Percentiles rank a stretch among this genome's conserved stretches.
Conservation (phyloP, 2,888 invertebrate genomes). For the Drosophila emarginata region DNA sequence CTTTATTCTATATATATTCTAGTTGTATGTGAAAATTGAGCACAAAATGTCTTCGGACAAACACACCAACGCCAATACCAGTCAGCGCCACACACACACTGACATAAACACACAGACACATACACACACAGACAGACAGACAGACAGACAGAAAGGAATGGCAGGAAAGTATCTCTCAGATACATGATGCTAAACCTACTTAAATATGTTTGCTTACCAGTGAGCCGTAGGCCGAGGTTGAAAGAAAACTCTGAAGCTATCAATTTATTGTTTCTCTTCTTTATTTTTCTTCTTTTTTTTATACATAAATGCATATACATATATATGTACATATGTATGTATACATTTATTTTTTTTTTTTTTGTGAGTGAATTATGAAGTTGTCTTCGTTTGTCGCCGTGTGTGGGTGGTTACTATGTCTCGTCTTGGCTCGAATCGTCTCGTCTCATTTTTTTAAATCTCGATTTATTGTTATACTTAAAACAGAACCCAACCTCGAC, state of each 20-base stretch:
- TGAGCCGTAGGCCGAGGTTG: conserved; percentile 9
- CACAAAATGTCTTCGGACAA: conserved; percentile 68
- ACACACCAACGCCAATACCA: conserved; percentile 13
- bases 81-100: too few relatives aligned
- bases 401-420: neutral
- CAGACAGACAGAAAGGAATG: neutral
- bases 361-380: conserved; percentile 72
- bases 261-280: conserved; percentile 5
- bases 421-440: conserved; percentile 26
- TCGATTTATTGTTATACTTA: conserved; percentile 66
- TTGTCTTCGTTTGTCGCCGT: conserved; percentile 51
- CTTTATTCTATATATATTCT: conserved; percentile 19
- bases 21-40: conserved; percentile 69
- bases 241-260: conserved; percentile 4
- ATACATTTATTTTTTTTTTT: too few relatives aligned
- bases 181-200: conserved; percentile 13
- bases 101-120: conserved; percentile 2
- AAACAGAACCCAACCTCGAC: conserved; percentile 19
- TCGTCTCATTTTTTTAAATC: conserved; percentile 38
- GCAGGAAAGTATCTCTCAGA: conserved; percentile 14
- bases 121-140: conserved; percentile 8
- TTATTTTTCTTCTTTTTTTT: conserved; percentile 7
- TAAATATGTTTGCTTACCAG: conserved; percentile 11
- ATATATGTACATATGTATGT: too few relatives aligned
- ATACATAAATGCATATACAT: conserved; percentile 11